These are phyloP conservation scores for Indicator indicator DNA, from an alignment of 2,113 vertebrate species.

Conservation along the genomic window DNA sequence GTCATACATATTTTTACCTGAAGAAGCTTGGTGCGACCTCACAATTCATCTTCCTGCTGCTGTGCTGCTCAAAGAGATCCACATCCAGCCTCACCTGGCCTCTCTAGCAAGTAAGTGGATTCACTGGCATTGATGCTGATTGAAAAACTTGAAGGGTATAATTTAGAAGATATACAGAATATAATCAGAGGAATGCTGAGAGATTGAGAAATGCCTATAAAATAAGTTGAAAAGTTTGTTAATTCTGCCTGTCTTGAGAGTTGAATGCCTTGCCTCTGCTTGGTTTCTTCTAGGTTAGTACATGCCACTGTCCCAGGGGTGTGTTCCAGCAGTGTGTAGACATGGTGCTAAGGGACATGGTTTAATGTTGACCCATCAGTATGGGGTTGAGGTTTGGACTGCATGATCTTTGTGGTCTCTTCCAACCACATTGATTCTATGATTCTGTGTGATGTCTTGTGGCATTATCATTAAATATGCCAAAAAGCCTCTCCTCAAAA, in stretches of 20 bases:
- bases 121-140: background rate
- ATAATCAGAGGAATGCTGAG: background rate
- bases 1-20: slow-evolving; percentile 97
- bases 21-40: slow-evolving; percentile 99
- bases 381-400: no score
- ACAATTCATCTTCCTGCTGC: slow-evolving; percentile 97
- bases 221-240: background rate
- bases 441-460: background rate
- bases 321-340: no score
- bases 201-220: background rate
- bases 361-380: no score
- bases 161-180: background rate
- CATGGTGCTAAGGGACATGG: no score
- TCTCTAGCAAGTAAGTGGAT: slow-evolving; percentile 92
- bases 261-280: background rate
- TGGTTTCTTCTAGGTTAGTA: background rate
- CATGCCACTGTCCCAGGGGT: no score
- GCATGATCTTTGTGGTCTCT: no score
- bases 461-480: background rate
- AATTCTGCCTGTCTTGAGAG: background rate
- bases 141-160: background rate
- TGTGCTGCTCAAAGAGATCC: slow-evolving; percentile 95
- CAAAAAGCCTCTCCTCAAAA: background rate
- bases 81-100: slow-evolving; percentile 97
- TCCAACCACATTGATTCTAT: no score